A percentile compares a stretch with the other conserved stretches of the same genome.
These are phyloP conservation scores for Cantharis flavilabris DNA, from an alignment of 2,888 invertebrate species.

Conservation along the genomic window DNA sequence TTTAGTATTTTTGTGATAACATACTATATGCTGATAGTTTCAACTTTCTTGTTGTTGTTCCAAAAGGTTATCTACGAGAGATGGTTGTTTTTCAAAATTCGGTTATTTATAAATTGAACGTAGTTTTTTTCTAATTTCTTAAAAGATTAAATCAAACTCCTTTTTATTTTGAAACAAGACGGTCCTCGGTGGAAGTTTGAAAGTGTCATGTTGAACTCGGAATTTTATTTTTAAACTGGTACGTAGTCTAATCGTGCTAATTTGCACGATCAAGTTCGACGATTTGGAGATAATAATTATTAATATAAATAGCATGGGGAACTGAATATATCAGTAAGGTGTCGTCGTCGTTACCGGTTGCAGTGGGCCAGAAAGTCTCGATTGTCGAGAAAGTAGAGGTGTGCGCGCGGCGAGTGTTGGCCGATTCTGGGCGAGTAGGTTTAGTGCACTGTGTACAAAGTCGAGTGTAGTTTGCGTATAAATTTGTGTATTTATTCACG, in stretches of 20 bases:
- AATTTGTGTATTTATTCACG: slow-evolving; percentile 5
- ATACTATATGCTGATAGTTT: not conserved
- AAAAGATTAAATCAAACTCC: not conserved
- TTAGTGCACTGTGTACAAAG: slow-evolving; percentile 48
- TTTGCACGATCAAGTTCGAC: not conserved
- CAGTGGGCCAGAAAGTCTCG: slow-evolving; percentile 28
- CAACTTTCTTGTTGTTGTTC: not conserved
- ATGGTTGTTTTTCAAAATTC: not conserved
- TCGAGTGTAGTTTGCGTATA: slow-evolving; percentile 7
- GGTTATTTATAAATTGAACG: not conserved
- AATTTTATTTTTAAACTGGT: not conserved
- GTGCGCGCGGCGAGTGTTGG: slow-evolving; percentile 35
- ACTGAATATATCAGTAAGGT: slow-evolving; percentile 13
- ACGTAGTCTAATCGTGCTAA: not conserved
- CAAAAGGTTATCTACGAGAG: not conserved
- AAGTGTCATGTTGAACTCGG: not conserved
- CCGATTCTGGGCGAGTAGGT: slow-evolving; percentile 41
- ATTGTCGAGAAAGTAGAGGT: slow-evolving; percentile 42
- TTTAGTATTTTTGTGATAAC: not conserved
- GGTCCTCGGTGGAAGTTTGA: not conserved
- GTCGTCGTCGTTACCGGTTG: slow-evolving; percentile 14
- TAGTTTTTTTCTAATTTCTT: not conserved
- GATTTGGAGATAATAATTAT: slow-evolving; percentile 5
- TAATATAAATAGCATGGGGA: slow-evolving; percentile 14
- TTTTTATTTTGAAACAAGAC: not conserved